Percentiles rank a stretch among this genome's conserved stretches.
phyloP scores from a whole-genome alignment of 2,113 vertebrate species.

The Lathamus discolor region DNA sequence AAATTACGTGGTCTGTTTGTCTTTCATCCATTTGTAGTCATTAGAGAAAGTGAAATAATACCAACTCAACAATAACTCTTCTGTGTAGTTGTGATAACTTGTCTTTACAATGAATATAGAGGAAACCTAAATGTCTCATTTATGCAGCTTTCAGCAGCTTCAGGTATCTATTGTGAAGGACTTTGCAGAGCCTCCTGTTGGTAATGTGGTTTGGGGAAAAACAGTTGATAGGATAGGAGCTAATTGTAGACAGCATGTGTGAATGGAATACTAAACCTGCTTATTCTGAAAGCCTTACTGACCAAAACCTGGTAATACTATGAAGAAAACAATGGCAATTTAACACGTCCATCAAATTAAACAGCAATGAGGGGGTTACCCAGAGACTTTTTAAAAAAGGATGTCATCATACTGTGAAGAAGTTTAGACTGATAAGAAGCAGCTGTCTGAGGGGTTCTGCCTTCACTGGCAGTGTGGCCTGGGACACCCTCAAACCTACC shows the following conservation, averaged over 20 bases:
- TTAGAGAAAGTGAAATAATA: neutral
- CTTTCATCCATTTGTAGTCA: neutral
- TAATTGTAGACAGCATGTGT: neutral
- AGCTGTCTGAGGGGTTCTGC: neutral
- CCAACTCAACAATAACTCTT: neutral
- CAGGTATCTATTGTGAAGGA: neutral
- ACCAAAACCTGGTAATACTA: neutral
- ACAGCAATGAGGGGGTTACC: neutral
- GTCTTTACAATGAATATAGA: neutral
- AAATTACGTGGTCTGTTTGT: neutral
- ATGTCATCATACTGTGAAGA: neutral
- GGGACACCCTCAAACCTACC: neutral
- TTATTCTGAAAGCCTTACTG: neutral
- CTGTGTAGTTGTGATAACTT: neutral
- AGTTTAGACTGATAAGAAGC: neutral
- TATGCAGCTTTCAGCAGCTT: neutral
- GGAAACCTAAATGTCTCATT: neutral
- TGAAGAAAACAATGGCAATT: neutral
- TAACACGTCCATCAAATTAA: neutral
- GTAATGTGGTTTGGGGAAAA: neutral
- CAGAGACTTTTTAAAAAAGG: neutral
- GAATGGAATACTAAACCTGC: neutral
- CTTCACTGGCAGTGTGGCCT: neutral
- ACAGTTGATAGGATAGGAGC: neutral
- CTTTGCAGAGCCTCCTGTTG: neutral